These are phyloP conservation scores for Ammodytes dubius DNA, from an alignment of 2,113 vertebrate species.

Conservation along the genomic window DNA sequence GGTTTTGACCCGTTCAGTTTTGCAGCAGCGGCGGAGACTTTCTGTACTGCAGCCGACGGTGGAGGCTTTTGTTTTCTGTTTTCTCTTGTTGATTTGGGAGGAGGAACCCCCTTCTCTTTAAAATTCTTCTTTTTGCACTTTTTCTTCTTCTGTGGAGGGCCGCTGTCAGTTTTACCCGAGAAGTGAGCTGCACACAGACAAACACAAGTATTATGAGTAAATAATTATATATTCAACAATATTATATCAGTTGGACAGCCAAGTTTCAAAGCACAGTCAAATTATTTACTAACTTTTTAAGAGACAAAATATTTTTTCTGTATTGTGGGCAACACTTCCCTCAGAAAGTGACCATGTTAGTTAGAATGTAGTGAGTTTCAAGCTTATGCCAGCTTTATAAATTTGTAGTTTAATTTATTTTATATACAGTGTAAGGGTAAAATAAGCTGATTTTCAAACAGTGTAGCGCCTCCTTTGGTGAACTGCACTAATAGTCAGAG, in stretches of 20 bases:
- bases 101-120: slow-evolving; percentile 67
- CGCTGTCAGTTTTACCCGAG: slow-evolving; percentile 71
- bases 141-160: slow-evolving; percentile 83
- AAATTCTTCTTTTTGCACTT: slow-evolving; percentile 79
- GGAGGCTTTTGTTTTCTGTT: slow-evolving; percentile 30
- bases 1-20: slow-evolving; percentile 25
- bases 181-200: slow-evolving; percentile 57
- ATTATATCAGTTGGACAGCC: background rate
- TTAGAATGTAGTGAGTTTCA: background rate
- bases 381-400: too few relatives aligned
- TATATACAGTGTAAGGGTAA: too few relatives aligned
- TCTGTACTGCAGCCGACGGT: slow-evolving; percentile 26
- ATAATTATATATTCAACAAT: background rate
- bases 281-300: background rate
- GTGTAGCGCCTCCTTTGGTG: slow-evolving; percentile 3
- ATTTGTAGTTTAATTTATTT: too few relatives aligned
- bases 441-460: background rate
- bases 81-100: slow-evolving; percentile 28
- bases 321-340: background rate
- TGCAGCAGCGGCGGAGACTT: background rate
- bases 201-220: background rate
- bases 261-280: background rate
- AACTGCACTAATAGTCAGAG: background rate
- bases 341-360: background rate
- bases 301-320: background rate